Percentiles rank a stretch among this genome's conserved stretches.
Evolutionary conservation across 1,140 invertebrate genomes (phyloP).

Genomic region (Pseudomyrmex dendroicus): DNA sequence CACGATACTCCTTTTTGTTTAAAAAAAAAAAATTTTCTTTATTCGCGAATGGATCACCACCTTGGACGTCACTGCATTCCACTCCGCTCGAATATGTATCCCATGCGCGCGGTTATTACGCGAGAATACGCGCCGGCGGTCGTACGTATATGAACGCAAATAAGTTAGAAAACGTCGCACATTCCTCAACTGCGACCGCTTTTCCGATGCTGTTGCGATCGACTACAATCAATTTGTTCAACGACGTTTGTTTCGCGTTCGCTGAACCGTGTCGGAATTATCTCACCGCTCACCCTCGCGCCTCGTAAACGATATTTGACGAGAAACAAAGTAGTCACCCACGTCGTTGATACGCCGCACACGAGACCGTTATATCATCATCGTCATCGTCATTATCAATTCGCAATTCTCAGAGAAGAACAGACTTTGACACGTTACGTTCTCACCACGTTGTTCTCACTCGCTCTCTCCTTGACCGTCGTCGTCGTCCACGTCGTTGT

Average conservation of each 20-base stretch:
- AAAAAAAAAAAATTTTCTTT: neutral
- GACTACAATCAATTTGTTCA: too few relatives aligned
- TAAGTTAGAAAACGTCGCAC: neutral
- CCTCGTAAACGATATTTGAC: too few relatives aligned
- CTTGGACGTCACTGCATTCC: neutral
- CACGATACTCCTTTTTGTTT: neutral
- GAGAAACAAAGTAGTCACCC: constrained; percentile 1
- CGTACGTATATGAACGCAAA: neutral
- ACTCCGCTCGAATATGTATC: neutral
- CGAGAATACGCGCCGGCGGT: neutral
- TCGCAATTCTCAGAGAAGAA: too few relatives aligned
- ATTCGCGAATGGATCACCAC: neutral
- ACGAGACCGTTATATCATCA: constrained; percentile 3
- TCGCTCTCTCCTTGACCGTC: constrained; percentile 13
- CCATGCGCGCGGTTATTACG: neutral
- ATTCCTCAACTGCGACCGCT: neutral
- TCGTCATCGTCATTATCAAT: constrained; percentile 1
- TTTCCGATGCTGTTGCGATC: neutral
- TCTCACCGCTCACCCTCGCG: too few relatives aligned
- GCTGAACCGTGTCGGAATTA: too few relatives aligned
- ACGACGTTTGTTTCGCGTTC: too few relatives aligned
- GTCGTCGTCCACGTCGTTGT: neutral
- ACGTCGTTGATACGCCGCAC: constrained; percentile 21
- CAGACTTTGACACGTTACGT: neutral
- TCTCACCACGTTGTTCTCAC: constrained; percentile 34